phyloP scores from a whole-genome alignment of 1,140 invertebrate genomes.

The Bombus picipes region DNA sequence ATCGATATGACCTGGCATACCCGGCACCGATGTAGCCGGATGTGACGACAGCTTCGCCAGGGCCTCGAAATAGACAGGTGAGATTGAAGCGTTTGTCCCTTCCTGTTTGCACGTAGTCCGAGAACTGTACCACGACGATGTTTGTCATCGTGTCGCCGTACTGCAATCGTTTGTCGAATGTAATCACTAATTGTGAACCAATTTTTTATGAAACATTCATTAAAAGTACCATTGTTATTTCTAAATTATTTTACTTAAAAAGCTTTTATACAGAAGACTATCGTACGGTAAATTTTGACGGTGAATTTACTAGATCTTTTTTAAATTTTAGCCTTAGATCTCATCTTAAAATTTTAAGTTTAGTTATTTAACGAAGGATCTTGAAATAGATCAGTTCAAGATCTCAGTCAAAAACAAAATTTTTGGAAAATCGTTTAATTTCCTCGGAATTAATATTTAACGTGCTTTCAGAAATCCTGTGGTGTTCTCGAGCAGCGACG shows the following conservation, averaged over 20 bases:
- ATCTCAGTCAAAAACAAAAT: neutral
- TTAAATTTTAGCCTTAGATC: too few relatives aligned
- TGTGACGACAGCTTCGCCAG: slow-evolving; percentile 95
- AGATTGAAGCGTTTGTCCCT: slow-evolving; percentile 95
- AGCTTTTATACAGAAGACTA: neutral
- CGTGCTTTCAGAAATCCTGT: neutral
- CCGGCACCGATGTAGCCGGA: slow-evolving; percentile 96
- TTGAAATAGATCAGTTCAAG: neutral
- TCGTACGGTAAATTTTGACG: neutral
- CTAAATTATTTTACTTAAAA: neutral
- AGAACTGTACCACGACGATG: slow-evolving; percentile 96
- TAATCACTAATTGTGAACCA: neutral
- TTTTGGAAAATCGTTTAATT: neutral
- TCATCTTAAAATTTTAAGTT: neutral
- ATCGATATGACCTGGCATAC: slow-evolving; percentile 84
- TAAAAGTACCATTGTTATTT: neutral
- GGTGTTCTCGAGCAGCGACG: too few relatives aligned
- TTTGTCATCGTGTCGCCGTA: slow-evolving; percentile 96
- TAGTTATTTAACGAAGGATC: neutral
- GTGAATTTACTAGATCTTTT: too few relatives aligned
- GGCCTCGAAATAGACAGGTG: slow-evolving; percentile 94
- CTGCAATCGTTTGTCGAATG: slow-evolving; percentile 80
- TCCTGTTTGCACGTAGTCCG: slow-evolving; percentile 95
- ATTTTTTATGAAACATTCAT: too few relatives aligned
- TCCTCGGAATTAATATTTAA: neutral